phyloP scores from a whole-genome alignment of 2,797 vertebrate genomes.

The Etheostoma perlongum region DNA sequence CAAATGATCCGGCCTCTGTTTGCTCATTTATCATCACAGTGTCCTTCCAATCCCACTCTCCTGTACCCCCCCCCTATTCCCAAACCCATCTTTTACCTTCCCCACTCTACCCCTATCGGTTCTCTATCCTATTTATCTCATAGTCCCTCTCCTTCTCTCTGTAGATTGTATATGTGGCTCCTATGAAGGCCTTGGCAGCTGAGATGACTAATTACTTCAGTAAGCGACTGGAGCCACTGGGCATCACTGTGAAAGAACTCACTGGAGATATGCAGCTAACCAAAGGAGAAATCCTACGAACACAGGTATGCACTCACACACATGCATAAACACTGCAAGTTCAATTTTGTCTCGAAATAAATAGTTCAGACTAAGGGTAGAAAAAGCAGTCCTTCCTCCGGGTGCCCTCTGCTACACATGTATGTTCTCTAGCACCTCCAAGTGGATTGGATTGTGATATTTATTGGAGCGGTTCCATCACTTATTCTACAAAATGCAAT shows the following conservation, averaged over 20 bases:
- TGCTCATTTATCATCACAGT: constrained; percentile 89
- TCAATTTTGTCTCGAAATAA: background rate
- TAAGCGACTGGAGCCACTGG: constrained; percentile 94
- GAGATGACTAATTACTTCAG: constrained; percentile 99
- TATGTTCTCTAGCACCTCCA: constrained; percentile 52
- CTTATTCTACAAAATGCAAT: background rate
- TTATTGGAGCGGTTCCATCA: background rate
- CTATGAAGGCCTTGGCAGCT: constrained; percentile 99
- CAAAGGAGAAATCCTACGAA: constrained; percentile 93
- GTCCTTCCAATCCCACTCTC: constrained; percentile 76
- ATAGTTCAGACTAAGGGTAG: constrained; percentile 1
- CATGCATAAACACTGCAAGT: background rate
- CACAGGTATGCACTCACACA: constrained; percentile 63
- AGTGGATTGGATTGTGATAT: constrained; percentile 33
- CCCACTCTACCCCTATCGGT: constrained; percentile 15
- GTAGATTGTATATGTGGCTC: constrained; percentile 97
- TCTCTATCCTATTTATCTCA: constrained; percentile 24
- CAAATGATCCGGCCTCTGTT: constrained; percentile 83
- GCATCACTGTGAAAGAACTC: constrained; percentile 94
- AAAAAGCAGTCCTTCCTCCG: background rate
- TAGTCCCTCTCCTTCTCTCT: constrained; percentile 50
- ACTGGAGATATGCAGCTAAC: constrained; percentile 99
- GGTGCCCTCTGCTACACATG: background rate
- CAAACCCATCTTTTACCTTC: constrained; percentile 22
- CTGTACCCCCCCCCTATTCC: background rate